These are phyloP conservation scores for Eunapius fragilis DNA, from an alignment of 37 sponge, comb jelly and placozoan species.

Conservation along the genomic window DNA sequence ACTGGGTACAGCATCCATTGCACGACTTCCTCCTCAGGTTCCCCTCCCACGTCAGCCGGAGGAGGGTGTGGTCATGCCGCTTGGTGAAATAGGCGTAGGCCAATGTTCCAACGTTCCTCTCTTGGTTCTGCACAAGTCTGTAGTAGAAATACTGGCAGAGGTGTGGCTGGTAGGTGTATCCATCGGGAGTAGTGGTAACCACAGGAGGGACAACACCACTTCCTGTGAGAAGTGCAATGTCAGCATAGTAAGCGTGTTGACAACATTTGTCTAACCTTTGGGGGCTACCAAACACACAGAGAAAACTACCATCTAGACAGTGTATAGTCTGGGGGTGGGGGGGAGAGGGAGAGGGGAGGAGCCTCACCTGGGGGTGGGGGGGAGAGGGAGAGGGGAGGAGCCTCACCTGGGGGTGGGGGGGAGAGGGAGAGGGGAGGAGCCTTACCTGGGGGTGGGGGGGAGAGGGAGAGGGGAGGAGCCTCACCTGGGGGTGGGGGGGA, in stretches of 20 bases:
- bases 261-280: too few species aligned
- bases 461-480: too few species aligned
- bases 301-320: too few species aligned
- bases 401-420: too few species aligned
- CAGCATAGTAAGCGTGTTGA: background rate
- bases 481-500: too few species aligned
- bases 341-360: background rate
- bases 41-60: slow-evolving; percentile 67
- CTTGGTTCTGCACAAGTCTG: slow-evolving; percentile 35
- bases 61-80: slow-evolving; percentile 39
- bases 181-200: background rate
- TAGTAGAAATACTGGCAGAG: slow-evolving; percentile 63
- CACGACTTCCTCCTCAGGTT: slow-evolving; percentile 68
- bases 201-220: slow-evolving; percentile 11
- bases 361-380: too few species aligned
- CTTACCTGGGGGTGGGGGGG: too few species aligned
- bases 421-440: too few species aligned
- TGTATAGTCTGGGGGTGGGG: background rate
- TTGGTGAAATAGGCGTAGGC: slow-evolving; percentile 30
- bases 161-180: slow-evolving; percentile 50
- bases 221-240: background rate
- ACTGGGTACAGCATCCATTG: slow-evolving; percentile 56
- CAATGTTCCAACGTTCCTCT: slow-evolving; percentile 60
- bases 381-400: too few species aligned
- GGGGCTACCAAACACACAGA: too few species aligned